Conservation (phyloP, 2,888 invertebrate genomes). For the Phyllotreta striolata region DNA sequence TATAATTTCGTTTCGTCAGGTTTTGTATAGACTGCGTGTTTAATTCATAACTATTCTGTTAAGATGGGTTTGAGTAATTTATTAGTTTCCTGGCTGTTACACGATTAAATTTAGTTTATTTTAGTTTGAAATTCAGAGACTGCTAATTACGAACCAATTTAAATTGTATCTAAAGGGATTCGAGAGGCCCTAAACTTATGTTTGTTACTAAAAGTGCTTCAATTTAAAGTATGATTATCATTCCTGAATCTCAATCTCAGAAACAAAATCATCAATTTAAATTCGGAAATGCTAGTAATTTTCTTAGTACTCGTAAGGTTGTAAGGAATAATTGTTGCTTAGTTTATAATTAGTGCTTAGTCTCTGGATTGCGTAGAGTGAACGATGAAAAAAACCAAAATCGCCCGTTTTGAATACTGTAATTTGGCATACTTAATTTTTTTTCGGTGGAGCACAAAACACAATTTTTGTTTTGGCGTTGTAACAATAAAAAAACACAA, state of each 20-base stretch:
- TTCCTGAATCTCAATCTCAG: too few relatives aligned
- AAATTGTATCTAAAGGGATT: neutral
- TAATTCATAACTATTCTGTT: slow-evolving; percentile 27
- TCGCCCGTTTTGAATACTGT: slow-evolving; percentile 16
- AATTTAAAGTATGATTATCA: too few relatives aligned
- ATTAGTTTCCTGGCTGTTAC: slow-evolving; percentile 16
- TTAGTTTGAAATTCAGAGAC: slow-evolving; percentile 18
- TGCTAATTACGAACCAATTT: slow-evolving; percentile 14
- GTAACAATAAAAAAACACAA: slow-evolving; percentile 27
- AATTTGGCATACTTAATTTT: slow-evolving; percentile 21
- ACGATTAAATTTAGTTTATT: slow-evolving; percentile 7
- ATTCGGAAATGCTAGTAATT: too few relatives aligned
- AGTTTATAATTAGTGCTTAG: too few relatives aligned
- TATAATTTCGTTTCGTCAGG: slow-evolving; percentile 37
- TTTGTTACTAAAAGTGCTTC: too few relatives aligned
- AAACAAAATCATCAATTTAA: too few relatives aligned
- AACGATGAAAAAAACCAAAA: too few relatives aligned
- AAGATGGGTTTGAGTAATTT: slow-evolving; percentile 20
- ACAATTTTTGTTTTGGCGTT: slow-evolving; percentile 37
- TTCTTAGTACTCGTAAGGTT: too few relatives aligned
- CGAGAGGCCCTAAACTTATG: too few relatives aligned
- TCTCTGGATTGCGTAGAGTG: too few relatives aligned
- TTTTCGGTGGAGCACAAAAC: slow-evolving; percentile 40
- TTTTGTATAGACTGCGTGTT: slow-evolving; percentile 46
- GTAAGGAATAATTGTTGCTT: too few relatives aligned